Evolutionary conservation across 2,797 vertebrate genomes (phyloP), one percentile per base, ranked within the genome.

Genomic region (Apodemus agrarius): DNA sequence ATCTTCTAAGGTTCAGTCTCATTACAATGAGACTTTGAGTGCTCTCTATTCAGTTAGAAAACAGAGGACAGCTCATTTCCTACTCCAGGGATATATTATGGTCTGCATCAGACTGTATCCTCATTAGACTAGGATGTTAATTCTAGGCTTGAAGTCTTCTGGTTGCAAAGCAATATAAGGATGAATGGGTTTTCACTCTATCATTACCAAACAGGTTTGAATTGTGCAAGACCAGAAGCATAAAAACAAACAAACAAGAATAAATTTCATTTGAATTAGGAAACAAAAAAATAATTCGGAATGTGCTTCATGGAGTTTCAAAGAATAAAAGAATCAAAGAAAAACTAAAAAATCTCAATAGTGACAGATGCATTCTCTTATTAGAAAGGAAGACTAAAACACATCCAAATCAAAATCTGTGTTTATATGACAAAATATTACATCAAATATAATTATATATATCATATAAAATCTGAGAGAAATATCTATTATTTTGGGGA

Each of bases 321-420:
- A 57, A 95, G 37, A 81, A 52, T 10, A 89, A 95, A 57, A 49
- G 37, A 95, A 95, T 59, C 0, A 57, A 86, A 46, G 0, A 93
- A 96, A 95, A 52, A 96, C 85, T 93, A 93, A 91, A 91, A 24
- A 6, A 69, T 85, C 1, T 81, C 97, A 90, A 97, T 74, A 97
- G 97, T 97, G 24, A 4, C 34, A 93, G 63, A 13, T 94, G 75
- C 22, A 43, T 78, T 57, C 75, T 93, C 95, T 85, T 92, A 96
- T 19, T 88, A 67, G 21, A 95, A 93, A 96, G 31, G 6, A 34
- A 75, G 37, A 34, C 57, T 88, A 61, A 75, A 97, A 97, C 88
- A 97, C 22, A 67, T 90, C 37, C 12, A 93, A 95, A 83, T 13
- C 31, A 59, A 14, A 59, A 26, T 75, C 29, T 75, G 6, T 31